Conservation (phyloP, 2,113 vertebrate genomes). For the Puma concolor region DNA sequence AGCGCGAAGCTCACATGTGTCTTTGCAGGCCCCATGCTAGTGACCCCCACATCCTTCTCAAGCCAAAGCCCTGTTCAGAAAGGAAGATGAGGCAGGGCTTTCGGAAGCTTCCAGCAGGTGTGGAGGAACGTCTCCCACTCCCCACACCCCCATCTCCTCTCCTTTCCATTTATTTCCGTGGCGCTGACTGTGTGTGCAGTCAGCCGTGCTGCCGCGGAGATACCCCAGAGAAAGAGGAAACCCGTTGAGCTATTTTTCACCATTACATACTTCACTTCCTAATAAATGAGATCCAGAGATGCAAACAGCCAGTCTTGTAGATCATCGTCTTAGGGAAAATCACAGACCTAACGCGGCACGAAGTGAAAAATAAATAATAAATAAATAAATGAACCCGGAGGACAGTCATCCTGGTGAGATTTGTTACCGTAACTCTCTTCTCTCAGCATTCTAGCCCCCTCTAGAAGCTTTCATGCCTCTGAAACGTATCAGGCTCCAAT, state of each 20-base stretch:
- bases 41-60: slow-evolving; percentile 58
- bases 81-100: not conserved
- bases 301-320: slow-evolving; percentile 78
- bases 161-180: slow-evolving; percentile 77
- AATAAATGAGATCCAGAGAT: slow-evolving; percentile 86
- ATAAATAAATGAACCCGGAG: slow-evolving; percentile 71
- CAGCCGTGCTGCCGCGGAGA: slow-evolving; percentile 76
- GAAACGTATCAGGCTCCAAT: not conserved
- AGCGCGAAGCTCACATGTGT: not conserved
- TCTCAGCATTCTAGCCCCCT: not conserved
- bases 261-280: slow-evolving; percentile 85
- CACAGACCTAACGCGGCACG: slow-evolving; percentile 76
- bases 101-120: slow-evolving; percentile 57
- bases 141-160: accelerated
- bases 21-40: slow-evolving; percentile 46
- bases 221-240: slow-evolving; percentile 82
- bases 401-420: slow-evolving; percentile 66
- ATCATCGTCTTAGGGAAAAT: slow-evolving; percentile 80
- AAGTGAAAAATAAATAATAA: slow-evolving; percentile 67
- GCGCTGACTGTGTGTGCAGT: slow-evolving; percentile 75
- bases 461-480: not conserved
- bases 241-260: slow-evolving; percentile 84
- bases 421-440: not conserved
- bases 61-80: not conserved
- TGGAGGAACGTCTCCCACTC: not conserved